phyloP scores from a whole-genome alignment of 1,140 invertebrate genomes.

The Xylocopa sonorina region DNA sequence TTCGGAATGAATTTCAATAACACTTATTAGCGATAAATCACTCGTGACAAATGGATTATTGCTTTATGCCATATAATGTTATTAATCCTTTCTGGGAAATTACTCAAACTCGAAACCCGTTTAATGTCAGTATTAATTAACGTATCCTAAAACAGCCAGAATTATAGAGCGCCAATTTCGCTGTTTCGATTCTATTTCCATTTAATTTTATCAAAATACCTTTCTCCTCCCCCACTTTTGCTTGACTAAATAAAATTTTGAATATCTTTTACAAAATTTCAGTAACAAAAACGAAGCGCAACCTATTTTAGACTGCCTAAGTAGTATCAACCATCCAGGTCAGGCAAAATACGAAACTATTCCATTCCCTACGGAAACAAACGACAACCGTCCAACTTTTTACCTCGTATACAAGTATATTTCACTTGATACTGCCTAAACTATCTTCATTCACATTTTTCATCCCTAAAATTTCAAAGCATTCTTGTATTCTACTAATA shows the following conservation, averaged over 20 bases:
- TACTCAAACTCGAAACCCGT: background rate
- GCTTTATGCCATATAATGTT: background rate
- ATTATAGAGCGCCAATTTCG: background rate
- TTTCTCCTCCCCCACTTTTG: too few relatives aligned
- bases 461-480: too few relatives aligned
- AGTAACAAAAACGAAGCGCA: background rate
- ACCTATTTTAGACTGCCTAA: background rate
- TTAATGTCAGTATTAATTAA: background rate
- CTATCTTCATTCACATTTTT: background rate
- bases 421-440: background rate
- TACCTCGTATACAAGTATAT: background rate
- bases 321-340: background rate
- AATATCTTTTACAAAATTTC: background rate
- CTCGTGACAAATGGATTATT: conserved; percentile 16
- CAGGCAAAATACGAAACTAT: background rate
- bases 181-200: background rate
- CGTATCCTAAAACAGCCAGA: background rate
- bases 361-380: background rate
- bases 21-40: conserved; percentile 34
- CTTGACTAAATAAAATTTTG: too few relatives aligned
- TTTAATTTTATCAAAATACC: background rate
- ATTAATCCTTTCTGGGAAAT: background rate
- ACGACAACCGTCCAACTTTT: background rate
- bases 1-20: conserved; percentile 36
- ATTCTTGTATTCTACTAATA: too few relatives aligned